Evolutionary conservation across 1,140 invertebrate genomes (phyloP).

Genomic region (Pogonomyrmex californicus): DNA sequence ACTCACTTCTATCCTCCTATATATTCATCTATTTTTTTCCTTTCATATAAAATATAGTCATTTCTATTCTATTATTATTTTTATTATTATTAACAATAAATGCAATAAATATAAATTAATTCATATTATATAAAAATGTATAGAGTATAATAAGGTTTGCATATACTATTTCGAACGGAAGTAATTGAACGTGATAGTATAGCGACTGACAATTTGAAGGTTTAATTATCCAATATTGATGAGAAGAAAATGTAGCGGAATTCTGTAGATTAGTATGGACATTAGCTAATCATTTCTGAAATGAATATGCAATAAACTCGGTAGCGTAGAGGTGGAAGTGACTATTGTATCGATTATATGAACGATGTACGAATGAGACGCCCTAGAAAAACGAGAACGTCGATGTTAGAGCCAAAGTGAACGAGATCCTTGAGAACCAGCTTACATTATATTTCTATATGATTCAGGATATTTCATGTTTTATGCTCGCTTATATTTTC

Average conservation of each 20-base stretch:
- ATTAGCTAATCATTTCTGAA: conserved; percentile 61
- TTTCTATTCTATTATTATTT: background rate
- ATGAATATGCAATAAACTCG: conserved; percentile 52
- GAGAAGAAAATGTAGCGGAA: conserved; percentile 17
- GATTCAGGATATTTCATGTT: background rate
- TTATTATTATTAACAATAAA: background rate
- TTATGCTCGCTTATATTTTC: conserved; percentile 1
- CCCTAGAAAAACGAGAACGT: conserved; percentile 68
- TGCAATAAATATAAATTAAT: no score
- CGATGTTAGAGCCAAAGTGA: conserved; percentile 42
- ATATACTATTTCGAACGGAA: background rate
- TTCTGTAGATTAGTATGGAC: conserved; percentile 25
- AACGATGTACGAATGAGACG: conserved; percentile 54
- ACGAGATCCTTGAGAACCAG: conserved; percentile 18
- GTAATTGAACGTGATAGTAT: background rate
- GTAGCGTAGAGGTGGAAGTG: conserved; percentile 21
- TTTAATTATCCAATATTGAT: background rate
- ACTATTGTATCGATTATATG: conserved; percentile 67
- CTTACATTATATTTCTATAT: conserved; percentile 10
- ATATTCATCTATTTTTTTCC: background rate
- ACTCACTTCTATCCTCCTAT: no score
- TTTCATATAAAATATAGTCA: background rate
- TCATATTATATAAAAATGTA: background rate
- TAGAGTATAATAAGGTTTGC: background rate
- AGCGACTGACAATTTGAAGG: background rate